Base-by-base conservation (phyloP, 2,113 vertebrate species). In the Nothobranchius furzeri region DNA sequence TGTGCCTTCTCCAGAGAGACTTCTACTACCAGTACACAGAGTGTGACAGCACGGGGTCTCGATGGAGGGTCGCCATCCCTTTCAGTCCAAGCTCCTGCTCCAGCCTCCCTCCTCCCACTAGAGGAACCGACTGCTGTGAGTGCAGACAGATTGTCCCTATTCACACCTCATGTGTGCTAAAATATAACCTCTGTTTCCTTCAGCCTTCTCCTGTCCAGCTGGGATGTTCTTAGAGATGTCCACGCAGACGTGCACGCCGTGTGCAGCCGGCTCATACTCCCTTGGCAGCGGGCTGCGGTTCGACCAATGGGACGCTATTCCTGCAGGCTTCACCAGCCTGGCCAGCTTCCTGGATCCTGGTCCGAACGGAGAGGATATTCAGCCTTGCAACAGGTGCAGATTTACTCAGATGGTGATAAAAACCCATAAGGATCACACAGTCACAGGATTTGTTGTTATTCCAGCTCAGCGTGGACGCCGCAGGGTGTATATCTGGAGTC, bases 11-110 rank as follows among this genome's bases (percentile, higher is more conserved):
- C 64, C 94, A 99, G 97, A 90, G 89, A 66, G 95, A 98, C 86
- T 99, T 95, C 89, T 95, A 95, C 92, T 99, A 95, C 83, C 94
- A 98, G 90, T 99, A 99, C 87, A 99, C 97, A 1, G 96, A 99
- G 76, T 99, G 98, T 61, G 96, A 99, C 87, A 95, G 94, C 93
- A 96, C 93, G 7, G 96, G 96, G 60, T 97, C 96, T 67, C 94
- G 98, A 78, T 99, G 98, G 98, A 94, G 98, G 67, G 98, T 99
- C 46, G 94, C 98, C 76, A 93, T 99, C 74, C 97, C 97, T 0
- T 93, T 93, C 50, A 89, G 65, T 0, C 88, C 91, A 0, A 92
- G 87, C 56, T 89, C 91, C 69, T 99, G 98, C 88, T 93, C 92
- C 37, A 94, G 94, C 85, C 92, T 99, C 48, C 98, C 98, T 0